phyloP scores from a whole-genome alignment of 2,113 vertebrate species.

The Oceanodroma tethys region DNA sequence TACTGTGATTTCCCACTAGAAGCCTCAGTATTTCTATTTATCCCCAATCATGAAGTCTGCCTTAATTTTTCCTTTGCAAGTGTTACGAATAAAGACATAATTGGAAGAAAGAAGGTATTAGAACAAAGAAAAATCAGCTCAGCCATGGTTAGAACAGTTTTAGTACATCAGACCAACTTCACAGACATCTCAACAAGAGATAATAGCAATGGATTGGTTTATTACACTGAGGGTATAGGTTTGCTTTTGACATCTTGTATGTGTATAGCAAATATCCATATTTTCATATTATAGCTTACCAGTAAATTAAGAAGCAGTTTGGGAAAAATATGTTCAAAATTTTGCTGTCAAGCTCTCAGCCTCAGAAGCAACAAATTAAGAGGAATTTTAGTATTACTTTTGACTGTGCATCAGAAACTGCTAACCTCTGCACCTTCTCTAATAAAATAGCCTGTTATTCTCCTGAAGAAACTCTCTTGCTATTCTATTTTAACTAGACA shows the following conservation, averaged over 20 bases:
- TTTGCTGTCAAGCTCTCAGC: background rate
- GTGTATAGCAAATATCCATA: background rate
- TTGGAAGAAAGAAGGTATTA: background rate
- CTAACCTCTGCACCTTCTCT: background rate
- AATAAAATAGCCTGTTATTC: background rate
- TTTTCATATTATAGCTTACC: background rate
- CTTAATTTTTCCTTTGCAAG: background rate
- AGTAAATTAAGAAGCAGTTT: background rate
- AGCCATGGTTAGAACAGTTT: background rate
- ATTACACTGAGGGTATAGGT: background rate
- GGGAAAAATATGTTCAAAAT: background rate
- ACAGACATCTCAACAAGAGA: background rate
- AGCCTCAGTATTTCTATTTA: background rate
- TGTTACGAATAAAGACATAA: background rate
- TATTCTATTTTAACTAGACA: background rate
- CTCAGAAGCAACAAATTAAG: background rate
- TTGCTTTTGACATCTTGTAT: background rate
- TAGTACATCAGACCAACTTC: background rate
- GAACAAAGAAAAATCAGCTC: background rate
- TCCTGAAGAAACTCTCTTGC: background rate
- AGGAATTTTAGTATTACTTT: background rate
- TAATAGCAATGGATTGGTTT: background rate
- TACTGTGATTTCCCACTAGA: background rate
- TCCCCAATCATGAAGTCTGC: background rate
- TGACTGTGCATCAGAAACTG: background rate